phyloP scores from a whole-genome alignment of 2,113 vertebrate species.

The Plestiodon gilberti region DNA sequence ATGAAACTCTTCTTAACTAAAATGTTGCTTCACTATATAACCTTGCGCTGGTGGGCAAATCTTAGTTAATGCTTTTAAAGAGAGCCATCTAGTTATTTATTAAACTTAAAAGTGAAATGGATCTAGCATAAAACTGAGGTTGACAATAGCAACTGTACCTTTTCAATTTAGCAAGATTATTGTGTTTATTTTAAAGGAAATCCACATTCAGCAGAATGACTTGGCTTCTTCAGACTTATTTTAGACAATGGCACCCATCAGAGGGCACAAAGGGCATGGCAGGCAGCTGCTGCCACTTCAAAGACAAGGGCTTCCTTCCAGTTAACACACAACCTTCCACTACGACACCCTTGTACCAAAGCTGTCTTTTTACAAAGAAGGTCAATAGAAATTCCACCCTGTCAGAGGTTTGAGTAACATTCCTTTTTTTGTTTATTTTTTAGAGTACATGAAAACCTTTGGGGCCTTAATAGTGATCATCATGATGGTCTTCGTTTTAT shows the following conservation, averaged over 20 bases:
- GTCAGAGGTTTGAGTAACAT: not conserved
- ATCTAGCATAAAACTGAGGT: not conserved
- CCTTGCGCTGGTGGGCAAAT: not conserved
- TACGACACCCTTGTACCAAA: not conserved
- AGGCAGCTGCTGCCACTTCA: not conserved
- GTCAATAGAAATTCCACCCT: not conserved
- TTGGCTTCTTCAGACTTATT: not conserved
- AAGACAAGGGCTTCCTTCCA: not conserved
- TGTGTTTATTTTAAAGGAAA: not conserved
- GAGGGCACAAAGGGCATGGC: not conserved
- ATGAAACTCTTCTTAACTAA: not conserved
- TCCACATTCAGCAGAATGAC: not conserved
- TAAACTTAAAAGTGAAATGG: not conserved
- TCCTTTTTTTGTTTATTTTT: conserved; percentile 45
- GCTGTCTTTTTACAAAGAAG: conserved; percentile 13
- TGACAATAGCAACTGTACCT: not conserved
- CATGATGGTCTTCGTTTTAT: conserved; percentile 3
- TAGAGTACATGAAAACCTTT: conserved; percentile 53
- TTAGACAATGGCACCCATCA: not conserved
- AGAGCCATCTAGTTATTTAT: not conserved
- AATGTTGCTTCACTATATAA: not conserved
- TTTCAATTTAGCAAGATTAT: not conserved
- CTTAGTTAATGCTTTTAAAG: not conserved
- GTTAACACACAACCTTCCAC: not conserved
- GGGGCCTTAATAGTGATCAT: conserved; percentile 58